Evolutionary conservation across 2,888 invertebrate genomes (phyloP).

Genomic region (Pilophorus perplexus): DNA sequence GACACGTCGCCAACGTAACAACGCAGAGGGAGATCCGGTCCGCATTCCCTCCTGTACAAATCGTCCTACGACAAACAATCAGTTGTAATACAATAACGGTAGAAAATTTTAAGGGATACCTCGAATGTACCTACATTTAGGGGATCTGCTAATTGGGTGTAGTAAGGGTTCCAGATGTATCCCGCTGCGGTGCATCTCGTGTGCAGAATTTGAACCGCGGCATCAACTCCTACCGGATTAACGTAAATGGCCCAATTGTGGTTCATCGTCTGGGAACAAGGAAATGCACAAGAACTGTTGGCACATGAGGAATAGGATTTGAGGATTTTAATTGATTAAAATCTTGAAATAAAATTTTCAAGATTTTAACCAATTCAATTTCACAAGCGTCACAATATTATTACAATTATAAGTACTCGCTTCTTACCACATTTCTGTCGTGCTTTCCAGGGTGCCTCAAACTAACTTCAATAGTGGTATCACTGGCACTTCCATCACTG

Average conservation of each 20-base stretch:
- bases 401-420: too few species aligned
- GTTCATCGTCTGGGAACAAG: constrained; percentile 53
- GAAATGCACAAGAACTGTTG: too few species aligned
- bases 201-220: constrained; percentile 71
- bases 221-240: constrained; percentile 88
- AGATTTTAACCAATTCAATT: too few species aligned
- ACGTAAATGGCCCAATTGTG: constrained; percentile 91
- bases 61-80: constrained; percentile 61
- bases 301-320: too few species aligned
- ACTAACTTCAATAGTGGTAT: constrained; percentile 86
- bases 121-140: constrained; percentile 74
- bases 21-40: constrained; percentile 78
- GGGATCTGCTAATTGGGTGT: constrained; percentile 85
- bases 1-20: constrained; percentile 91
- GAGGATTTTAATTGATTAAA: too few species aligned
- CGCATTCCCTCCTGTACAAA: constrained; percentile 82
- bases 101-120: not conserved
- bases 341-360: too few species aligned
- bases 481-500: constrained; percentile 79
- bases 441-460: constrained; percentile 81
- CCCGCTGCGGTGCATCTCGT: constrained; percentile 89
- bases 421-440: constrained; percentile 75
- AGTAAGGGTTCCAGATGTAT: constrained; percentile 88
- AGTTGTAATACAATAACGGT: not conserved
- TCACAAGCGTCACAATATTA: too few species aligned